Conservation (phyloP, 2,797 vertebrate genomes). For the Acipenser oxyrinchus region DNA sequence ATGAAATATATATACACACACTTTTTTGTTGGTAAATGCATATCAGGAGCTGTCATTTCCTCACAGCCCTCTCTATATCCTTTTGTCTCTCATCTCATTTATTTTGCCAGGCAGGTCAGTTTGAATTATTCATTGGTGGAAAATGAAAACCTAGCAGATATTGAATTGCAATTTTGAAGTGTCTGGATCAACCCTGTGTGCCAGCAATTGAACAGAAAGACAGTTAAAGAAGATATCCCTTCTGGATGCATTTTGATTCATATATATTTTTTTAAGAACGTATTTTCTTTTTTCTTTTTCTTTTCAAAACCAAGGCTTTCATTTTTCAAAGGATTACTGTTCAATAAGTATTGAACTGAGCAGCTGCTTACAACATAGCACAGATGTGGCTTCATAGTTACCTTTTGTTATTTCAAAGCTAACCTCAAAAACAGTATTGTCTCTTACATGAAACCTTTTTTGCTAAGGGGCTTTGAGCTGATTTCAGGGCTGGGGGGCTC, state of each 20-base stretch:
- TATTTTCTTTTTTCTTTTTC: slow-evolving; percentile 37
- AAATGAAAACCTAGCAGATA: slow-evolving; percentile 65
- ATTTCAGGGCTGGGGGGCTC: too few species aligned
- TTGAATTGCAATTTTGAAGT: slow-evolving; percentile 59
- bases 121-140: slow-evolving; percentile 64
- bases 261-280: slow-evolving; percentile 37
- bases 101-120: slow-evolving; percentile 57
- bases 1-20: slow-evolving; percentile 19
- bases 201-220: background rate
- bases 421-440: too few species aligned
- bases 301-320: background rate
- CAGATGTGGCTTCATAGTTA: too few species aligned
- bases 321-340: too few species aligned
- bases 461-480: too few species aligned
- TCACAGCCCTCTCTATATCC: slow-evolving; percentile 28
- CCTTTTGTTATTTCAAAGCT: too few species aligned
- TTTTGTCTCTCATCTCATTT: slow-evolving; percentile 26
- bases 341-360: too few species aligned
- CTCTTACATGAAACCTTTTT: too few species aligned
- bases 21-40: slow-evolving; percentile 30
- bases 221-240: slow-evolving; percentile 31
- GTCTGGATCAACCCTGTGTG: slow-evolving; percentile 42
- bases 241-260: slow-evolving; percentile 45
- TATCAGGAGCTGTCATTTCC: slow-evolving; percentile 30
- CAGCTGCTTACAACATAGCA: too few species aligned